These are phyloP conservation scores for Euthynnus affinis DNA, from an alignment of 2,797 vertebrate genomes.

Conservation along the genomic window DNA sequence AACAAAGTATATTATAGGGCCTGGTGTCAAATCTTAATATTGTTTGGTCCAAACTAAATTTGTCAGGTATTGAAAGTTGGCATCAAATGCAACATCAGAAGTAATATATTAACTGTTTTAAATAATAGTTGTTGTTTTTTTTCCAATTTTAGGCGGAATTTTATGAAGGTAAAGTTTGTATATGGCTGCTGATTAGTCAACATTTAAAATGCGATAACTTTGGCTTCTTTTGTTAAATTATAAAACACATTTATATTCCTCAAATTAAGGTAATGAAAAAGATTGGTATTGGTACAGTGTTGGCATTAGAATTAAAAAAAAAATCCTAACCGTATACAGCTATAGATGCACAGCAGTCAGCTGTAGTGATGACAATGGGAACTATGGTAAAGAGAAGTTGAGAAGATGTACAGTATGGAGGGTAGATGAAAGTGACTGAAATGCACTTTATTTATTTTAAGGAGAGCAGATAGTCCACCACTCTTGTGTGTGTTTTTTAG, in stretches of 20 bases:
- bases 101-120: background rate
- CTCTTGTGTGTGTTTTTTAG: slow-evolving; percentile 25
- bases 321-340: background rate
- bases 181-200: background rate
- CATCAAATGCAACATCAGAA: background rate
- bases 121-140: no score
- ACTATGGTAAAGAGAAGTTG: slow-evolving; percentile 18
- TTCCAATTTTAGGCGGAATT: background rate
- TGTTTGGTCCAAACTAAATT: background rate
- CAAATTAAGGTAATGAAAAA: no score
- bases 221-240: background rate
- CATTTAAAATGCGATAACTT: background rate
- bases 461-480: slow-evolving; percentile 41
- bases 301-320: background rate
- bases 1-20: background rate
- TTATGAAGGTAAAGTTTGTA: background rate
- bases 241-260: no score
- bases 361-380: background rate
- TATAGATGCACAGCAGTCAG: background rate
- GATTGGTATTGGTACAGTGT: background rate
- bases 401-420: slow-evolving; percentile 17
- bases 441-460: slow-evolving; percentile 11
- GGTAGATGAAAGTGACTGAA: slow-evolving; percentile 39
- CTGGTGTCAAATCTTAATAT: background rate
- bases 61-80: no score